phyloP scores from a whole-genome alignment of 2,113 vertebrate genomes.

The Nycticebus coucang region DNA sequence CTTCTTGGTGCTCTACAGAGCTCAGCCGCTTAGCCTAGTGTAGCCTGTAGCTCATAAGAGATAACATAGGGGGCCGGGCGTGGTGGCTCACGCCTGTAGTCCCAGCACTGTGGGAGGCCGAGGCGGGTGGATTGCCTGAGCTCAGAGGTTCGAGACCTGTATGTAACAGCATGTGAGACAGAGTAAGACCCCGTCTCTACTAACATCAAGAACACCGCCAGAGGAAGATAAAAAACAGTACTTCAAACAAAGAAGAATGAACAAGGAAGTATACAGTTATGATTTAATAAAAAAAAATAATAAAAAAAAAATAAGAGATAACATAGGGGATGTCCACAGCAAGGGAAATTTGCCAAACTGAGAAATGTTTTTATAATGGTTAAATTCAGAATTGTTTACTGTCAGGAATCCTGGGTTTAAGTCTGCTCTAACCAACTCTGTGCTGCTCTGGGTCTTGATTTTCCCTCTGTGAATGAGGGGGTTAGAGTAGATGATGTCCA shows the following conservation, averaged over 20 bases:
- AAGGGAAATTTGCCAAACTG: neutral
- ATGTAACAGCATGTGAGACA: too few species aligned
- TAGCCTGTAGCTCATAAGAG: slow-evolving; percentile 4
- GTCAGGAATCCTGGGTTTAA: slow-evolving; percentile 42
- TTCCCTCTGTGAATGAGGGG: slow-evolving; percentile 21
- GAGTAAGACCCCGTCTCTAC: too few species aligned
- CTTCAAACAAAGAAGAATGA: too few species aligned
- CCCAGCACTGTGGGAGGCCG: too few species aligned
- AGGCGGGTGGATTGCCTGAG: too few species aligned
- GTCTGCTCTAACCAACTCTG: neutral
- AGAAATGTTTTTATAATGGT: slow-evolving; percentile 50
- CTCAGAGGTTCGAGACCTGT: too few species aligned
- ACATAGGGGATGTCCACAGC: neutral
- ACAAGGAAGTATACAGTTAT: too few species aligned
- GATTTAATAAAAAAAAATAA: too few species aligned
- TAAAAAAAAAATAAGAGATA: too few species aligned
- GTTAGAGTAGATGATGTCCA: neutral
- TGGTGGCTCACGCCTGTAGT: too few species aligned
- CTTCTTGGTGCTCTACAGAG: neutral
- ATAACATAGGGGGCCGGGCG: neutral
- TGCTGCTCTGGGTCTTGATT: slow-evolving; percentile 20
- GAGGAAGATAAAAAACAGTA: too few species aligned
- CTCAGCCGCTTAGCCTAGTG: neutral
- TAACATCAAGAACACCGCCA: too few species aligned
- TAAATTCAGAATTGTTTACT: slow-evolving; percentile 47